Evolutionary conservation across 2,113 vertebrate genomes (phyloP).

Genomic region (Arvicanthis niloticus): DNA sequence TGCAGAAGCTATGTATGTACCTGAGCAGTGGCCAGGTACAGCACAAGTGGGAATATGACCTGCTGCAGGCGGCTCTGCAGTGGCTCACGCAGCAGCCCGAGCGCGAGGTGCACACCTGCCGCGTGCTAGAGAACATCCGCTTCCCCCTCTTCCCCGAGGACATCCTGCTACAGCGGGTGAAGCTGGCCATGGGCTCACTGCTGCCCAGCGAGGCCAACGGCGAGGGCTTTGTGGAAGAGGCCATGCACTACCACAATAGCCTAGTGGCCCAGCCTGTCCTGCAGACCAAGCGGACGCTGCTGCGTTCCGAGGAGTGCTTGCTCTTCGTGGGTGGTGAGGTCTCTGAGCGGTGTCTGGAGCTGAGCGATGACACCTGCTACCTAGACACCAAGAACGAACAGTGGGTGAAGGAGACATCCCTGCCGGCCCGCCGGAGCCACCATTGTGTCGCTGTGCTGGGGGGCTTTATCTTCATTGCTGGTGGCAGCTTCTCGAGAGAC

Average conservation of each 20-base stretch:
- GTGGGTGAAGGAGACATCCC: conserved; percentile 93
- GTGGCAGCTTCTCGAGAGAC: conserved; percentile 95
- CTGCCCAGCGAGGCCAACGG: conserved; percentile 91
- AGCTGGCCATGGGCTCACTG: conserved; percentile 90
- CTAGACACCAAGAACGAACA: conserved; percentile 87
- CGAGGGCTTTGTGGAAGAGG: conserved; percentile 93
- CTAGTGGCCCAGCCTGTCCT: conserved; percentile 92
- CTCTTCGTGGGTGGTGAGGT: conserved; percentile 97
- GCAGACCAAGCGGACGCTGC: conserved; percentile 89
- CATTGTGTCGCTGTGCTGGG: conserved; percentile 95
- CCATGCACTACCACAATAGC: conserved; percentile 91
- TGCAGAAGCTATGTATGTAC: conserved; percentile 93
- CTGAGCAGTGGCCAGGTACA: conserved; percentile 92
- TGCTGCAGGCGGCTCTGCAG: conserved; percentile 93
- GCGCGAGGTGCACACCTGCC: conserved; percentile 87
- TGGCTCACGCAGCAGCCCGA: conserved; percentile 93
- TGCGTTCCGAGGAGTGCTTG: conserved; percentile 91
- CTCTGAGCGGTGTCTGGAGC: conserved; percentile 94
- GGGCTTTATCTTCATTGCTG: conserved; percentile 95
- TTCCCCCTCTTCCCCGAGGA: conserved; percentile 93
- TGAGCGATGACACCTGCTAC: conserved; percentile 94
- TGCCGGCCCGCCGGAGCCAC: conserved; percentile 94
- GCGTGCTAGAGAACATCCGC: conserved; percentile 93
- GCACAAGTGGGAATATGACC: conserved; percentile 91
- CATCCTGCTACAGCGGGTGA: conserved; percentile 90